A percentile compares a stretch with the other conserved stretches of the same genome.
phyloP scores from a whole-genome alignment of 2,113 vertebrate genomes.

The Phrynosoma platyrhinos region DNA sequence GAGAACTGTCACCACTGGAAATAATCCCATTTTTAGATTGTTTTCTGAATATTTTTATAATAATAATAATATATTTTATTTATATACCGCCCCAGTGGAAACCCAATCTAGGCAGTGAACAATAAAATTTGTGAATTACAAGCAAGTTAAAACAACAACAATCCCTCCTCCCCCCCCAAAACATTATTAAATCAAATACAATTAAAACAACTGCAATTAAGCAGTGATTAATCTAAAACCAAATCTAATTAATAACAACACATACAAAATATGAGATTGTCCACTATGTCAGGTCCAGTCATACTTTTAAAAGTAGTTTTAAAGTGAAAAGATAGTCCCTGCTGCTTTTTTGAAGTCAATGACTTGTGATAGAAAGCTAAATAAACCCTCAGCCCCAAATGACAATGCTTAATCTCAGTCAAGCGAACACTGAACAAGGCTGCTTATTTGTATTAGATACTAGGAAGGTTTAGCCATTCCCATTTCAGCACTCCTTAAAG shows the following conservation, averaged over 20 bases:
- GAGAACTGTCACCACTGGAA: background rate
- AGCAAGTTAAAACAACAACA: too few relatives aligned
- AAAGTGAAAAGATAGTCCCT: background rate
- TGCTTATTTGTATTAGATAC: slow-evolving; percentile 10
- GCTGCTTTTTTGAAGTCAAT: slow-evolving; percentile 4
- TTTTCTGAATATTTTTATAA: background rate
- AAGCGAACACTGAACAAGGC: slow-evolving; percentile 9
- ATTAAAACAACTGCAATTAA: too few relatives aligned
- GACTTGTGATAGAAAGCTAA: background rate
- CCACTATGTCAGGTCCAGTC: background rate
- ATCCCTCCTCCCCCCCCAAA: too few relatives aligned
- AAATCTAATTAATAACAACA: too few relatives aligned
- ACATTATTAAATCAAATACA: too few relatives aligned
- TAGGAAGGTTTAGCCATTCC: background rate
- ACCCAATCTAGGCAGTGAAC: too few relatives aligned
- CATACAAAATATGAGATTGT: background rate
- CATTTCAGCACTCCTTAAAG: slow-evolving; percentile 5
- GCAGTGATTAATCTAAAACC: too few relatives aligned
- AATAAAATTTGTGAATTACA: too few relatives aligned
- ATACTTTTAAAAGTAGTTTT: background rate
- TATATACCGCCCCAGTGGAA: too few relatives aligned
- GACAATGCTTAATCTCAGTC: slow-evolving; percentile 11
- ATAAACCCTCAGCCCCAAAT: slow-evolving; percentile 1
- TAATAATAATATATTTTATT: too few relatives aligned
- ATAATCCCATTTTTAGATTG: background rate